Conservation (phyloP, 2,113 vertebrate species). For the Hippocampus mohnikei region DNA sequence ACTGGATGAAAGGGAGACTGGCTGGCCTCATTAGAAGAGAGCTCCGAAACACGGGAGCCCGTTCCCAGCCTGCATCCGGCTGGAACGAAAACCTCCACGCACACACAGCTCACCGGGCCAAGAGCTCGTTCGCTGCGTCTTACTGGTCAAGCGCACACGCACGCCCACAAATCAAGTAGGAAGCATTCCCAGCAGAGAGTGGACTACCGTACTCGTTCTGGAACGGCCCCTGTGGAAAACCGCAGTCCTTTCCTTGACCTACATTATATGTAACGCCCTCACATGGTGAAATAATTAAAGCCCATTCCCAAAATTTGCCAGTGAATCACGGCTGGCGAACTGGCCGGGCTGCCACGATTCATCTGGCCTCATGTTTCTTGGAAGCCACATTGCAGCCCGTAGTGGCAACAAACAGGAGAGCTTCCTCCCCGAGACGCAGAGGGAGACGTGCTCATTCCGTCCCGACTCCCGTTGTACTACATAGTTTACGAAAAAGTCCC, state of each 20-base stretch:
- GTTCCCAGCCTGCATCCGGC: constrained; percentile 66
- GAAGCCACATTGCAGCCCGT: constrained; percentile 45
- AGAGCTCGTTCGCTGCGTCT: constrained; percentile 60
- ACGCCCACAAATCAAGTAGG: constrained; percentile 43
- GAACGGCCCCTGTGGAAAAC: constrained; percentile 16
- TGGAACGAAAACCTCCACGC: constrained; percentile 55
- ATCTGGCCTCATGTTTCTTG: constrained; percentile 31
- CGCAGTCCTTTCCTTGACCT: constrained; percentile 47
- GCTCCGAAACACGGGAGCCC: constrained; percentile 64
- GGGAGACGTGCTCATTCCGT: constrained; percentile 31
- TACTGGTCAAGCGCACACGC: constrained; percentile 38
- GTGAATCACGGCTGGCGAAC: constrained; percentile 21
- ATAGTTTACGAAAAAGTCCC: not conserved
- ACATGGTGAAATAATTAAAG: constrained; percentile 42
- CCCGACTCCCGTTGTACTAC: not conserved
- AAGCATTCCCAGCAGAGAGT: constrained; percentile 13
- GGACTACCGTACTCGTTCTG: not conserved
- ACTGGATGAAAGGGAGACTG: constrained; percentile 74
- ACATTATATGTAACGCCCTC: constrained; percentile 44
- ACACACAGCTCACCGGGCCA: constrained; percentile 43
- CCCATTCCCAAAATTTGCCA: constrained; percentile 29
- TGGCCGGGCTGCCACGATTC: constrained; percentile 25
- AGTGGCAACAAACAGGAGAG: constrained; percentile 50
- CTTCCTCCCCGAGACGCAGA: constrained; percentile 45
- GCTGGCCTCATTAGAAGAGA: constrained; percentile 70